Base-by-base conservation (phyloP, 2,888 invertebrate genomes). In the Dorcus parallelipipedus region DNA sequence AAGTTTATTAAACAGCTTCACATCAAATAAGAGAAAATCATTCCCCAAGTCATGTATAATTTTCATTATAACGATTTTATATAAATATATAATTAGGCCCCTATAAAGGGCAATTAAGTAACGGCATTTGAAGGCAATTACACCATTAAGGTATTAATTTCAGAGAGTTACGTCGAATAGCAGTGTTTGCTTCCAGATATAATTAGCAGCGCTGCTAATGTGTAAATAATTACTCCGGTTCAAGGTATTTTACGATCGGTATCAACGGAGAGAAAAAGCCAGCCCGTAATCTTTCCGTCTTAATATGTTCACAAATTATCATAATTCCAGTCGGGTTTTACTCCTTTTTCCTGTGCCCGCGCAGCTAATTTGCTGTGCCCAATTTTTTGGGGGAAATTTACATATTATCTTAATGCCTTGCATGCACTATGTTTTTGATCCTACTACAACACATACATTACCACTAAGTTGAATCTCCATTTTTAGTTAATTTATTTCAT, bases 211-310 rank as follows among this genome's bases (percentile, higher is more conserved):
- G 67, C 69, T 71, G 76, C 76, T 78, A 78, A 78, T 78, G 78
- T 77, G 77, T 76, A 78, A 77, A 78, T 78, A 78, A 78, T 78
- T 78, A 76, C 75, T 67, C 62, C 61, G 64, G 71, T 74, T 72
- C 75, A 73, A 74, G 73, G 73, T 72, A 73, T 72, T 71, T 68
- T 71, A 72, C 71, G 75, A 74, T 75, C 70, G 63, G 71, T 73
- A 75, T 76, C 76, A 73, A 65, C 50, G 57, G 49, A 40, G 49
- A 42, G 49, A 42, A 54, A 47, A 39, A 52, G 23, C 33, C 9
- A 52, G 42, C 67, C 68, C 65, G 63, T 71, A 71, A 71, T 72
- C 70, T 69, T 66, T 58, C 57, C 62, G 63, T 69, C 70, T 69
- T 71, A 71, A 70, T 70, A 69, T 67, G 63, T 66, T 66, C 67